Conservation (phyloP, 2,888 invertebrate species). For the Sisyra nigra region DNA sequence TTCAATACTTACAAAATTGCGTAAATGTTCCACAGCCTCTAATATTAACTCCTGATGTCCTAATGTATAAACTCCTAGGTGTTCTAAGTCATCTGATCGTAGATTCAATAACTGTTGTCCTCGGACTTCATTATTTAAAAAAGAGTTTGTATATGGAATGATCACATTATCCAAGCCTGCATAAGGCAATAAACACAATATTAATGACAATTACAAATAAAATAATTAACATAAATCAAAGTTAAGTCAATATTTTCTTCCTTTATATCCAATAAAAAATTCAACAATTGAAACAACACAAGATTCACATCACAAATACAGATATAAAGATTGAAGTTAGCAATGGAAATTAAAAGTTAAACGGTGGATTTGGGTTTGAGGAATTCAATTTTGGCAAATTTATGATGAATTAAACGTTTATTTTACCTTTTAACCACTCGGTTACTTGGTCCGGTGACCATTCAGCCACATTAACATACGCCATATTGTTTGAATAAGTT, state of each 20-base stretch:
- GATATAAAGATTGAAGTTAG: no score
- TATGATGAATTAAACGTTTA: constrained; percentile 11
- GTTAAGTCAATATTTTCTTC: background rate
- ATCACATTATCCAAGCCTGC: constrained; percentile 66
- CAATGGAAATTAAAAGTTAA: no score
- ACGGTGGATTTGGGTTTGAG: background rate
- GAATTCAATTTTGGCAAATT: constrained; percentile 2
- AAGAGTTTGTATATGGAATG: constrained; percentile 61
- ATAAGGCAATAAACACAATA: constrained; percentile 17
- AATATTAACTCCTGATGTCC: constrained; percentile 89
- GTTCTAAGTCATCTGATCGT: constrained; percentile 75
- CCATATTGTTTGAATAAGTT: constrained; percentile 31
- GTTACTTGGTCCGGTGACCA: constrained; percentile 84
- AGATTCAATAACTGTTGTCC: constrained; percentile 71
- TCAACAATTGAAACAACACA: background rate
- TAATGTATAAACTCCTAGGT: constrained; percentile 68
- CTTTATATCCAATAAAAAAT: background rate
- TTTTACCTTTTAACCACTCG: constrained; percentile 77
- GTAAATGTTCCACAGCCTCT: constrained; percentile 79
- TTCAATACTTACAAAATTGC: constrained; percentile 59
- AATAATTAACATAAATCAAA: no score
- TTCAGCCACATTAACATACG: constrained; percentile 72
- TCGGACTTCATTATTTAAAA: constrained; percentile 65
- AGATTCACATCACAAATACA: background rate
- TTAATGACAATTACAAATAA: no score